phyloP scores from a whole-genome alignment of 2,888 invertebrate species.

The Brachyptera putata region DNA sequence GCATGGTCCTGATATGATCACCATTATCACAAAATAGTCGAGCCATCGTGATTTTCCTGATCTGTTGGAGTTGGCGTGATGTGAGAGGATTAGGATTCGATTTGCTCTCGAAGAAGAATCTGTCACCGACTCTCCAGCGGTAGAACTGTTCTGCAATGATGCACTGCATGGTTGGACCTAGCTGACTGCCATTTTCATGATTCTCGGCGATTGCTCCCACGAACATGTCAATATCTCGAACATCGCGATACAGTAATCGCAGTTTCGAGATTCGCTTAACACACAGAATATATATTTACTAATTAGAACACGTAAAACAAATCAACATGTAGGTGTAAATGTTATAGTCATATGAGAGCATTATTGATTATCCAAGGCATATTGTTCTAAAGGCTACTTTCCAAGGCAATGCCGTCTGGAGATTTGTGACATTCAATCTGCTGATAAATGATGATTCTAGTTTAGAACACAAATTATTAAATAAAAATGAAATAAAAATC shows the following conservation, averaged over 20 bases:
- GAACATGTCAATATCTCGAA: conserved; percentile 48
- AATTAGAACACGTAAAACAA: not conserved
- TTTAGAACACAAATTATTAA: too few relatives aligned
- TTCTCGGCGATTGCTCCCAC: conserved; percentile 41
- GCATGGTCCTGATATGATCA: conserved; percentile 61
- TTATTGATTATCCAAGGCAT: too few relatives aligned
- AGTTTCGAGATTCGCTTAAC: conserved; percentile 34
- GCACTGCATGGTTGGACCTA: conserved; percentile 21
- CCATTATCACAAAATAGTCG: conserved; percentile 78
- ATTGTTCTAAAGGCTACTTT: too few relatives aligned
- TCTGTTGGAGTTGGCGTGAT: conserved; percentile 63
- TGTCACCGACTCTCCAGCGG: conserved; percentile 22
- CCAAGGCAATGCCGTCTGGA: too few relatives aligned
- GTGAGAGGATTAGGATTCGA: conserved; percentile 10
- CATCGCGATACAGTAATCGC: conserved; percentile 35
- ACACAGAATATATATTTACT: not conserved
- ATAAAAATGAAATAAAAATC: too few relatives aligned
- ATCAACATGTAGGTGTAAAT: not conserved
- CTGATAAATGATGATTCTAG: too few relatives aligned
- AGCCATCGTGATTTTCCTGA: conserved; percentile 72
- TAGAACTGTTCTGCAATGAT: conserved; percentile 23
- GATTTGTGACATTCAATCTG: too few relatives aligned
- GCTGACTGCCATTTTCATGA: not conserved
- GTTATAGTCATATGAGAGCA: not conserved
- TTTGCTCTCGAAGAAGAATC: conserved; percentile 17